phyloP scores from a whole-genome alignment of 1,140 invertebrate species.

The Alviniconcha marisindica region DNA sequence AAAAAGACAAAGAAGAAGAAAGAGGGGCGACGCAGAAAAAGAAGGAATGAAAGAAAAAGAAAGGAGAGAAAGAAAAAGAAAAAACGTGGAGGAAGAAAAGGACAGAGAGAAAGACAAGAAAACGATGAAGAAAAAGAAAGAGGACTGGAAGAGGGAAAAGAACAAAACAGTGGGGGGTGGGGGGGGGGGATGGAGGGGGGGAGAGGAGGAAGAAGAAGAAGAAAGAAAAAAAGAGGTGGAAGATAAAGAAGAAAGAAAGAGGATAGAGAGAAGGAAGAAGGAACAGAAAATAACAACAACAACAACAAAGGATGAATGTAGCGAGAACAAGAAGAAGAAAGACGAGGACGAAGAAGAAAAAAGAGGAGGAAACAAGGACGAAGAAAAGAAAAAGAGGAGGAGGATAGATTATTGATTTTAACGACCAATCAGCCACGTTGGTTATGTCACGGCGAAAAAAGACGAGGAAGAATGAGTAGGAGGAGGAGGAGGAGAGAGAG shows the following conservation, averaged over 20 bases:
- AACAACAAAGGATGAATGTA: neutral
- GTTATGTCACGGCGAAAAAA: too few species aligned
- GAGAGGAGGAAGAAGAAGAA: slow-evolving; percentile 12
- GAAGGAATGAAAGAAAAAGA: neutral
- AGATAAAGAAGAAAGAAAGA: neutral
- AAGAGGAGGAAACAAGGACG: slow-evolving; percentile 5
- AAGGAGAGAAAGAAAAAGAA: too few species aligned
- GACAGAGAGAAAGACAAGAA: neutral
- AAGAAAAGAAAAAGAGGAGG: neutral
- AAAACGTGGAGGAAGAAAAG: neutral
- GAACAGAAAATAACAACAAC: neutral
- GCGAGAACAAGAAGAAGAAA: too few species aligned
- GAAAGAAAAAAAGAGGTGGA: neutral
- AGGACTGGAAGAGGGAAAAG: too few species aligned
- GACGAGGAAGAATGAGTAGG: neutral
- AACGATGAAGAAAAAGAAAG: too few species aligned
- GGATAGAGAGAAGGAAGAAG: too few species aligned
- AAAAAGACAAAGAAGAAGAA: too few species aligned
- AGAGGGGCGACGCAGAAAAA: neutral
- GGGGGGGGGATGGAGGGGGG: neutral
- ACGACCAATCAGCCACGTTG: too few species aligned
- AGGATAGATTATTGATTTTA: neutral
- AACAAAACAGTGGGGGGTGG: neutral
- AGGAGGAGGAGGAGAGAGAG: neutral
- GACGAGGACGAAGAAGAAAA: neutral